Evolutionary conservation across 2,888 invertebrate species (phyloP), one percentile per base, ranked within the genome.

Genomic region (Archips xylosteana): DNA sequence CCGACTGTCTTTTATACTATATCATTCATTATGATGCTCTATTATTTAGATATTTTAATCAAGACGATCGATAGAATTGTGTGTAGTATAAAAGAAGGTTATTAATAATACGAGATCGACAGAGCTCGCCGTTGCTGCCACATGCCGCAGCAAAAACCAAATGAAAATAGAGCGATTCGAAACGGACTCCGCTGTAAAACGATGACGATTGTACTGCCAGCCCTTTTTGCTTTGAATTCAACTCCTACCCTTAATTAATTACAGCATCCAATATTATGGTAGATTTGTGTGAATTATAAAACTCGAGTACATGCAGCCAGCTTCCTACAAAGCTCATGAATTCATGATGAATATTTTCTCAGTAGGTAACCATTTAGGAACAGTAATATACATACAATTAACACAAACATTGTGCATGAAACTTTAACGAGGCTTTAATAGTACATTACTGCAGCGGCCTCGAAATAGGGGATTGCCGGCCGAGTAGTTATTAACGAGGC

Each of bases 31-130:
- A 87, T 83, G 79, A 80, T 81, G 80, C 77, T 87, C 90, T 90
- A 90, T 93, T 92, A 94, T 93, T 89, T 89, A 87, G 91, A 92
- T 94, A 93, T 94, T 93, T 92, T 93, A 94, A 94, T 94, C 92
- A 93, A 93, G 87, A 76, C 89, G 87, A 91, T 92, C 91, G 87
- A 92, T 92, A 89, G 89, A 87, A 88, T 87, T 87, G 89, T 87
- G 83, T 88, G 82, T 61, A 82, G 85, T 84, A 93, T 91, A 92
- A 92, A 92, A 81, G 91, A 91, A 92, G 90, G 87, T 94, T 94
- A 94, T 94, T 94, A 94, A 93, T 94, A 94, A 91, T 88, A 89
- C 87, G 85, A 90, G 87, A 86, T 87, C 85, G 88, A 87, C 82
- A 82, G 85, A 84, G 81, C 83, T 82, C 79, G 84, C 80, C 83